These are phyloP conservation scores for Zaprionus gabonicus DNA, from an alignment of 1,140 invertebrate species.

Conservation along the genomic window DNA sequence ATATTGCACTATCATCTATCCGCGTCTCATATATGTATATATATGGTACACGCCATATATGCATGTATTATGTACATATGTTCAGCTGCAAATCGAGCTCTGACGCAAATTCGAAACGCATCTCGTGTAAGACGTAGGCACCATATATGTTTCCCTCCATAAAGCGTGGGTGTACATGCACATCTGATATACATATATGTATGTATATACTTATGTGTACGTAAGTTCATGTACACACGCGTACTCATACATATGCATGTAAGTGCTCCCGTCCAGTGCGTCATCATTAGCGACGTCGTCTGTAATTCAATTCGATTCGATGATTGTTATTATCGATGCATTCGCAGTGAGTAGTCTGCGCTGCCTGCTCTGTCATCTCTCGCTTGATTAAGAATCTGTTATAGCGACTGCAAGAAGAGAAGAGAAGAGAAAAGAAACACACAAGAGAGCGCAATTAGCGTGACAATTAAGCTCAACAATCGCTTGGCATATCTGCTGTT, in stretches of 20 bases:
- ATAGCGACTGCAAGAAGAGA: background rate
- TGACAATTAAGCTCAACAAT: background rate
- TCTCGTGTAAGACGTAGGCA: background rate
- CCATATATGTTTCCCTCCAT: conserved; percentile 1
- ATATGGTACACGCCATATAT: background rate
- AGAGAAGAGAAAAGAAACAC: background rate
- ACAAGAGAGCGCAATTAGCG: background rate
- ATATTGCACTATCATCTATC: background rate
- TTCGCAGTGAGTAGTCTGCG: background rate
- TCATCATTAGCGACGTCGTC: conserved; percentile 33
- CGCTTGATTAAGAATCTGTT: conserved; percentile 17
- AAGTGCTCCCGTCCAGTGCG: conserved; percentile 13
- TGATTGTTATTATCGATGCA: conserved; percentile 28
- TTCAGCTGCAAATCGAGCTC: conserved; percentile 1
- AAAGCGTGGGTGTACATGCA: background rate
- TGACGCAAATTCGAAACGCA: conserved; percentile 16
- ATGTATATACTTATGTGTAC: background rate
- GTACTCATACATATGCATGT: background rate
- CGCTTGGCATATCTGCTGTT: background rate
- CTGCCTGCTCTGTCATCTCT: background rate
- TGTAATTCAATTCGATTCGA: conserved; percentile 27
- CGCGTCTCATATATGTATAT: background rate
- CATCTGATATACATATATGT: background rate
- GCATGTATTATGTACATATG: background rate
- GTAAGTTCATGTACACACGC: background rate